A percentile compares a stretch with the other conserved stretches of the same genome.
These are phyloP conservation scores for Tuberolachnus salignus DNA, from an alignment of 2,888 invertebrate genomes.

Conservation along the genomic window DNA sequence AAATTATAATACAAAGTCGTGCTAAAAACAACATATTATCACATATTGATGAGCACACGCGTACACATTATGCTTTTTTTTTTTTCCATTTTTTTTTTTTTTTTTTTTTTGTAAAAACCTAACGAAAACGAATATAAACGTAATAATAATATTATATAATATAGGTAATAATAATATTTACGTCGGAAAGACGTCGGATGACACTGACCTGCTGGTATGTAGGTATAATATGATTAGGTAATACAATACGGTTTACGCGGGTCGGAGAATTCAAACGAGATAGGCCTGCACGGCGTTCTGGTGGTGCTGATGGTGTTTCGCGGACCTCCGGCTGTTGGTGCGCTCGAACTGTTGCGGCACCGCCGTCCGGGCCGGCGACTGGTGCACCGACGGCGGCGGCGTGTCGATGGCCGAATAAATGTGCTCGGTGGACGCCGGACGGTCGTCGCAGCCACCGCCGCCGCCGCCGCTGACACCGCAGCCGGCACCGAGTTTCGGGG, in stretches of 20 bases:
- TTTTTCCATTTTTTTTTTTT: neutral
- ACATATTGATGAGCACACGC: conserved; percentile 54
- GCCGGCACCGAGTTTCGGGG: conserved; percentile 63
- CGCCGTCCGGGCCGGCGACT: conserved; percentile 31
- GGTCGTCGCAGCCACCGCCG: conserved; percentile 64
- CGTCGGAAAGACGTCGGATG: neutral
- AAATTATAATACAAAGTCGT: conserved; percentile 53
- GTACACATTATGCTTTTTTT: neutral
- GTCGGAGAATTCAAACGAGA: conserved; percentile 22
- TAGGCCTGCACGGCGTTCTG: conserved; percentile 42
- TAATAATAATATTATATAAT: neutral
- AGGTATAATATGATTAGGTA: neutral
- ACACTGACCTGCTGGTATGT: conserved; percentile 42
- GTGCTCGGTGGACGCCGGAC: conserved; percentile 78
- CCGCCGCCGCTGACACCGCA: conserved; percentile 65
- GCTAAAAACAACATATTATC: conserved; percentile 54
- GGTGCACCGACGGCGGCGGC: conserved; percentile 58
- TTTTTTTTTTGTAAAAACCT: too few relatives aligned
- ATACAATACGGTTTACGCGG: neutral
- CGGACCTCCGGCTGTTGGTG: conserved; percentile 54
- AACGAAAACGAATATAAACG: too few relatives aligned
- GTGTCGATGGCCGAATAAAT: conserved; percentile 90
- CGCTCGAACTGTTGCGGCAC: conserved; percentile 41
- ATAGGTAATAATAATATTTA: too few relatives aligned
- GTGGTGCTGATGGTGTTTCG: conserved; percentile 40